Evolutionary conservation across 2,888 invertebrate species (phyloP).

Genomic region (Catocala sponsa): DNA sequence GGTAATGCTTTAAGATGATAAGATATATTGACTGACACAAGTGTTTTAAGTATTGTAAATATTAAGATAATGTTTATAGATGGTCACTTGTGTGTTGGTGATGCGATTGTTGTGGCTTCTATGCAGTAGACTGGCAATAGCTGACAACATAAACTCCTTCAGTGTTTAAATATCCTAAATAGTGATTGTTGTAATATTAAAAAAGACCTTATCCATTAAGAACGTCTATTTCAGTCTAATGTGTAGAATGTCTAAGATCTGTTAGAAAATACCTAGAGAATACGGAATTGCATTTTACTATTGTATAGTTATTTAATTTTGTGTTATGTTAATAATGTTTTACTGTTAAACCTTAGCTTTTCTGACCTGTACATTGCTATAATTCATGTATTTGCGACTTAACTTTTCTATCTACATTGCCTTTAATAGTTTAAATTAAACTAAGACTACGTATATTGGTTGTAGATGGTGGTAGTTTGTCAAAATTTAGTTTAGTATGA

Average conservation of each 20-base stretch:
- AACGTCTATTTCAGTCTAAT: slow-evolving; percentile 31
- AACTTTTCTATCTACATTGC: slow-evolving; percentile 77
- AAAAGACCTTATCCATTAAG: no score
- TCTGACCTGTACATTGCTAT: slow-evolving; percentile 68
- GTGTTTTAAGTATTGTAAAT: slow-evolving; percentile 84
- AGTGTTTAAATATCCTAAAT: no score
- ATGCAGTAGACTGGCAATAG: slow-evolving; percentile 40
- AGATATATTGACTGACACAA: slow-evolving; percentile 82
- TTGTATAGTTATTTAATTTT: slow-evolving; percentile 50
- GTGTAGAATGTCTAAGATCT: slow-evolving; percentile 44
- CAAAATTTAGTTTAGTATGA: slow-evolving; percentile 37
- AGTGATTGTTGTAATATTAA: not conserved
- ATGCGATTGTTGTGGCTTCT: slow-evolving; percentile 61
- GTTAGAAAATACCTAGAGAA: slow-evolving; percentile 61
- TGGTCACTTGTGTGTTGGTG: slow-evolving; percentile 73
- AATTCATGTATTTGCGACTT: slow-evolving; percentile 66
- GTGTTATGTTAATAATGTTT: slow-evolving; percentile 50
- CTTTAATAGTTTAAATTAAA: slow-evolving; percentile 75
- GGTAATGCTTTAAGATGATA: slow-evolving; percentile 63
- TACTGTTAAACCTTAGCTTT: slow-evolving; percentile 55
- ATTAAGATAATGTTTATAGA: slow-evolving; percentile 75
- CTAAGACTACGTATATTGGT: slow-evolving; percentile 67
- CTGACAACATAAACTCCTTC: slow-evolving; percentile 4
- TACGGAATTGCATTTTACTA: slow-evolving; percentile 74
- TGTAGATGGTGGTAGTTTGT: slow-evolving; percentile 51